phyloP scores from a whole-genome alignment of 1,140 invertebrate species.

The Goniozus legneri region DNA sequence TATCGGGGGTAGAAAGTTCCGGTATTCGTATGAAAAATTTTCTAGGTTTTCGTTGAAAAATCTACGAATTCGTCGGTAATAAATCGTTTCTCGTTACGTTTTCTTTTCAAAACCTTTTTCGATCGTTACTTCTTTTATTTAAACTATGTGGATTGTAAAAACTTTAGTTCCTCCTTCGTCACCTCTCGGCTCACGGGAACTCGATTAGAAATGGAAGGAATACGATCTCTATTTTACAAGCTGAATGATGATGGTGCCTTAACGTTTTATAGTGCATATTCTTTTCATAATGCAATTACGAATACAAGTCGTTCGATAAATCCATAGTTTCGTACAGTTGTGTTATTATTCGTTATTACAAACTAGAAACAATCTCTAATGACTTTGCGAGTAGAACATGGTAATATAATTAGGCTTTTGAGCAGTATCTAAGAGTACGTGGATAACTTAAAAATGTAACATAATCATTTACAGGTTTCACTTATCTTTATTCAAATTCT shows the following conservation, averaged over 20 bases:
- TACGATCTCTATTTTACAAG: constrained; percentile 44
- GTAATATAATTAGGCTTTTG: constrained; percentile 45
- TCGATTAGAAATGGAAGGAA: constrained; percentile 37
- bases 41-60: too few relatives aligned
- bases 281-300: constrained; percentile 22
- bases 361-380: constrained; percentile 52
- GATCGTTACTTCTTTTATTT: too few relatives aligned
- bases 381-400: constrained; percentile 50
- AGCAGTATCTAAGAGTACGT: constrained; percentile 37
- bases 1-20: too few relatives aligned
- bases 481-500: too few relatives aligned
- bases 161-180: too few relatives aligned
- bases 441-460: too few relatives aligned
- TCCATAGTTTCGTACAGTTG: constrained; percentile 10
- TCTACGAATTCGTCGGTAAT: too few relatives aligned
- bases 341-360: constrained; percentile 42
- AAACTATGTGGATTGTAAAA: too few relatives aligned
- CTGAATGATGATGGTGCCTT: constrained; percentile 31
- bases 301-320: constrained; percentile 21
- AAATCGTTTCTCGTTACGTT: too few relatives aligned
- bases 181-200: constrained; percentile 33
- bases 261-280: constrained; percentile 21
- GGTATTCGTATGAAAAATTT: too few relatives aligned
- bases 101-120: too few relatives aligned
- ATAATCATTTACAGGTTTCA: too few relatives aligned